Conservation (phyloP, 2,888 invertebrate genomes). For the Rhagophthalmus giganteus region DNA sequence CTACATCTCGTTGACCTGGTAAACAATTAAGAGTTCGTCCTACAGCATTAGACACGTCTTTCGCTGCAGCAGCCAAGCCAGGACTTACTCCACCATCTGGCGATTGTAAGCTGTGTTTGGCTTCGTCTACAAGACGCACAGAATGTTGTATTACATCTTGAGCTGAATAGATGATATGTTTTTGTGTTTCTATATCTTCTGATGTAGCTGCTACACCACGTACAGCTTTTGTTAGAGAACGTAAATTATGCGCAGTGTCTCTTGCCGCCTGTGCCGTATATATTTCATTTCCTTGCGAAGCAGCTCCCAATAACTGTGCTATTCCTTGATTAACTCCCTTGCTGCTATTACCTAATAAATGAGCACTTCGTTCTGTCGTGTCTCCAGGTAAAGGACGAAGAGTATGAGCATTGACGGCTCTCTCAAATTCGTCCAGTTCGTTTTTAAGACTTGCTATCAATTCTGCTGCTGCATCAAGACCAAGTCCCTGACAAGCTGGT, state of each 20-base stretch:
- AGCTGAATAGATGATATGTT: slow-evolving; percentile 68
- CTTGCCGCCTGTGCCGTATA: slow-evolving; percentile 81
- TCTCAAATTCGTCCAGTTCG: slow-evolving; percentile 80
- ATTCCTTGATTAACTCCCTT: slow-evolving; percentile 83
- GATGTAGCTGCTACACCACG: slow-evolving; percentile 78
- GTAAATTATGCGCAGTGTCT: slow-evolving; percentile 76
- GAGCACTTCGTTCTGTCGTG: slow-evolving; percentile 60
- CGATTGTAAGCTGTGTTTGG: slow-evolving; percentile 71
- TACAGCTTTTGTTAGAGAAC: slow-evolving; percentile 67
- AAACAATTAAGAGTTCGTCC: slow-evolving; percentile 79
- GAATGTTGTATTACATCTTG: slow-evolving; percentile 82
- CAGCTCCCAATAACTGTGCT: slow-evolving; percentile 84
- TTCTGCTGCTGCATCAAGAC: slow-evolving; percentile 84
- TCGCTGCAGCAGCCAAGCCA: slow-evolving; percentile 71
- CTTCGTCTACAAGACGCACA: slow-evolving; percentile 77
- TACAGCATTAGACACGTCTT: slow-evolving; percentile 65
- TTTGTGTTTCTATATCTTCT: slow-evolving; percentile 60
- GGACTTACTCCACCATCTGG: slow-evolving; percentile 67
- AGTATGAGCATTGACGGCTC: slow-evolving; percentile 71
- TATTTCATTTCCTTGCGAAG: slow-evolving; percentile 77
- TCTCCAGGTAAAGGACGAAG: slow-evolving; percentile 80
- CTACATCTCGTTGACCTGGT: slow-evolving; percentile 94
- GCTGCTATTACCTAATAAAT: slow-evolving; percentile 63
- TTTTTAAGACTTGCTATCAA: slow-evolving; percentile 77
- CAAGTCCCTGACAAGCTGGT: slow-evolving; percentile 74